These are phyloP conservation scores for Nemoura dubitans DNA, from an alignment of 2,888 invertebrate genomes.

Conservation along the genomic window DNA sequence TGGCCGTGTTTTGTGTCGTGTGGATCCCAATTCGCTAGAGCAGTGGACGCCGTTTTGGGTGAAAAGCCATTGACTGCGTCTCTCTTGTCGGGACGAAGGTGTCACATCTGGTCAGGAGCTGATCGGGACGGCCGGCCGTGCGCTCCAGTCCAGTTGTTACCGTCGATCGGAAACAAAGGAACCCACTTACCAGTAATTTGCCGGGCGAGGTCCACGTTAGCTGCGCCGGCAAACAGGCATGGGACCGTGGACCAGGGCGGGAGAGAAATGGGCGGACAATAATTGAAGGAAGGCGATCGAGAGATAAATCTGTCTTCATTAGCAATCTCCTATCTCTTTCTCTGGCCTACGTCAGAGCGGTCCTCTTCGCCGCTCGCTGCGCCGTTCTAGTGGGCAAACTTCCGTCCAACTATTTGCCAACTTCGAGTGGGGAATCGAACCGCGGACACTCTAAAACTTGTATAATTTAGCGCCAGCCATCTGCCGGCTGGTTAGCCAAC, in stretches of 20 bases:
- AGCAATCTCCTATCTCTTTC: not conserved
- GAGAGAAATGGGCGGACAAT: not conserved
- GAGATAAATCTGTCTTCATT: constrained; percentile 46
- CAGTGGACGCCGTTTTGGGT: too few relatives aligned
- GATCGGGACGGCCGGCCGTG: not conserved
- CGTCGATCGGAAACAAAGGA: constrained; percentile 45
- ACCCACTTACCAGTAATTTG: constrained; percentile 46
- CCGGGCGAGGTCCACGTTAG: not conserved
- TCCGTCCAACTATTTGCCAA: not conserved
- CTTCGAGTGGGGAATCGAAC: not conserved
- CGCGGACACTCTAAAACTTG: not conserved
- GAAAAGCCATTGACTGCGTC: too few relatives aligned
- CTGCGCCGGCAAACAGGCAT: not conserved
- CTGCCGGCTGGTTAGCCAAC: not conserved
- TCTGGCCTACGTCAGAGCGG: not conserved
- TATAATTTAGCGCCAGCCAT: not conserved
- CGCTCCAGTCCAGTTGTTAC: constrained; percentile 19
- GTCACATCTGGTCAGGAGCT: too few relatives aligned
- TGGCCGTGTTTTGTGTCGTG: too few relatives aligned
- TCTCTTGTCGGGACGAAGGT: too few relatives aligned
- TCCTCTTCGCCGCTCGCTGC: not conserved
- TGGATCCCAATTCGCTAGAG: too few relatives aligned
- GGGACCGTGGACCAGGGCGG: not conserved
- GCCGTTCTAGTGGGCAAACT: not conserved
- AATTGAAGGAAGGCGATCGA: not conserved